Base-by-base conservation (phyloP, 2,797 vertebrate species). In the Telmatherina bonti region DNA sequence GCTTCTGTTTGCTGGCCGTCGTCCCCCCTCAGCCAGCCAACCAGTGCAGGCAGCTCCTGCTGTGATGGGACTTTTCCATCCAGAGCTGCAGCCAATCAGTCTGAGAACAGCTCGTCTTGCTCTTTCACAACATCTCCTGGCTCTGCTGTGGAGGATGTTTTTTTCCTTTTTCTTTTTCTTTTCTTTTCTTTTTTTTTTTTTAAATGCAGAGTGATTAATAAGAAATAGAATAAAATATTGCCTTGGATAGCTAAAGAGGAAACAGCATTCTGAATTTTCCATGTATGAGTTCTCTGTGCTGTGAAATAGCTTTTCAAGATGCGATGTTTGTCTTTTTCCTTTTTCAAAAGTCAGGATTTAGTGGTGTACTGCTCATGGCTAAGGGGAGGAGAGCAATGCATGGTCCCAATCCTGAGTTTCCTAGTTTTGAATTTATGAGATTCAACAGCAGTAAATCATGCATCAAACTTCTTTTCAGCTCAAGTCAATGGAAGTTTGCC, bases 281-380 rank as follows among this genome's bases (percentile, higher is more conserved):
- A 86, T 91, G 86, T 88, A 88, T 86, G 74, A 83, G 76, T 83
- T 88, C 70, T 74, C 63, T 83, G 60, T 74, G 20, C 47, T 63
- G 62, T 67, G 35, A 85, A 85, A 94, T 90, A 73, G 47, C 67
- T 89, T 93, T 91, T 92, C 90, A 93, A 93, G 88, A 92, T 92
- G 89, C 22, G 56, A 69, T 77, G 64, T 85, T 85, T 79, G 26
- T 67, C 43, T 54, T 52, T 45, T 11, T 52, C 5, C 12, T 16
- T 33, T 43, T 33, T 22, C 30, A 47, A 22, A 38, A 45, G 64
- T 86, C 3, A 26, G 70, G 78, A 78, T 83, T 85, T 81, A 77
- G 62, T 73, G 53, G 15, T 66, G 33, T 55, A 22, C 61, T 59
- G 31, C 54, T 36, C 62, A 72, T 61, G 53, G 78, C 73, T 76